Evolutionary conservation across 2,888 invertebrate species (phyloP).

Genomic region (Pinctada fucata): DNA sequence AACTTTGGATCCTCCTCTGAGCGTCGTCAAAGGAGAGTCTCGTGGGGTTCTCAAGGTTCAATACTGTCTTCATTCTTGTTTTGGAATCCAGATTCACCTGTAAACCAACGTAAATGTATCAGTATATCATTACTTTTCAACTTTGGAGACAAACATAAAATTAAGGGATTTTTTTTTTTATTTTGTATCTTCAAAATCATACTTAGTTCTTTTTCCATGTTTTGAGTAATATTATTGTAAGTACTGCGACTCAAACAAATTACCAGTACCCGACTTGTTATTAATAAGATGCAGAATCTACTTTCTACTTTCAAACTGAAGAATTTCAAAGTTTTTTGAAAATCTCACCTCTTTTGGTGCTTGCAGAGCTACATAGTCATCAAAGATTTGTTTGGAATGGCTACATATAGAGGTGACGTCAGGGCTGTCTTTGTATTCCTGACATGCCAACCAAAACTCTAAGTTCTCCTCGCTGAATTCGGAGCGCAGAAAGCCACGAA

Average conservation of each 20-base stretch:
- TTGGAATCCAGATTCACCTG: constrained; percentile 80
- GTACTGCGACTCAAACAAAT: too few species aligned
- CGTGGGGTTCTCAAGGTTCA: constrained; percentile 77
- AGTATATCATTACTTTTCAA: constrained; percentile 2
- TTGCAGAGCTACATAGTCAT: constrained; percentile 79
- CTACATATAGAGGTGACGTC: constrained; percentile 71
- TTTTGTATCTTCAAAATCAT: too few species aligned
- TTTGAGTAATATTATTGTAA: too few species aligned
- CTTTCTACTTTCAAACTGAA: too few species aligned
- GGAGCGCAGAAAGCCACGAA: constrained; percentile 79
- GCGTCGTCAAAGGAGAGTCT: constrained; percentile 79
- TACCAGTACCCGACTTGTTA: too few species aligned
- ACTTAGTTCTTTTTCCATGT: too few species aligned
- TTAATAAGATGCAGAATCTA: too few species aligned
- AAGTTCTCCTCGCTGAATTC: constrained; percentile 81
- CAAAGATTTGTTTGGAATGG: constrained; percentile 79
- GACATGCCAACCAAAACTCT: constrained; percentile 81
- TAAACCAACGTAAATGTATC: constrained; percentile 26
- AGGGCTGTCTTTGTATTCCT: constrained; percentile 77
- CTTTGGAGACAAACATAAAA: too few species aligned
- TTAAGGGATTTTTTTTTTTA: too few species aligned
- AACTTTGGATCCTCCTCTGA: constrained; percentile 79
- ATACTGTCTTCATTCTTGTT: constrained; percentile 75
- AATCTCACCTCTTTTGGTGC: constrained; percentile 80
- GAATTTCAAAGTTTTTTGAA: too few species aligned